Percentiles rank a stretch among this genome's conserved stretches.
These are phyloP conservation scores for Nymphalis io DNA, from an alignment of 1,140 invertebrate species.

Conservation along the genomic window DNA sequence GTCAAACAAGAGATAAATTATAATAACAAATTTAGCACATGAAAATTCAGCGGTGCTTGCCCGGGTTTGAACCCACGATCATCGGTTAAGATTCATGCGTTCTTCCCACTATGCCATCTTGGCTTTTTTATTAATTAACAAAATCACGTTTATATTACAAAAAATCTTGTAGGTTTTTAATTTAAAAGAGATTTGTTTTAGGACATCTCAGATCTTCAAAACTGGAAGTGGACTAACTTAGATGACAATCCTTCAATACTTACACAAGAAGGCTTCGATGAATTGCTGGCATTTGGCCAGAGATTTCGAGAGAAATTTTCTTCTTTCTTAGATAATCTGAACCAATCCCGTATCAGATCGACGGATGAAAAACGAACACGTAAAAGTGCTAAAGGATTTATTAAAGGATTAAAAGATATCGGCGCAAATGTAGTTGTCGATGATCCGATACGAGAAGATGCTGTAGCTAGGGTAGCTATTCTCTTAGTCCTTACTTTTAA, in stretches of 20 bases:
- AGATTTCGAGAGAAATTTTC: constrained; percentile 16
- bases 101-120: too few species aligned
- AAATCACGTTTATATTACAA: background rate
- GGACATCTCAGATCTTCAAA: constrained; percentile 16
- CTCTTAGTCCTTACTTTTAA: background rate
- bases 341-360: constrained; percentile 11
- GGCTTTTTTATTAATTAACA: too few species aligned
- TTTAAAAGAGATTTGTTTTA: background rate
- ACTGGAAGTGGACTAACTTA: constrained; percentile 19
- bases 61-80: too few species aligned
- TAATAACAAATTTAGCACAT: too few species aligned
- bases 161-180: too few species aligned
- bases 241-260: constrained; percentile 13
- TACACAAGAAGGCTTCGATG: constrained; percentile 8
- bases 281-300: constrained; percentile 17
- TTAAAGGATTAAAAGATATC: constrained; percentile 2
- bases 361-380: constrained; percentile 3
- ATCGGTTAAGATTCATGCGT: too few species aligned
- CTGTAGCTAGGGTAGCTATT: background rate
- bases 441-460: background rate
- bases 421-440: background rate
- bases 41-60: too few species aligned
- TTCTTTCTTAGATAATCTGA: constrained; percentile 4
- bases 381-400: constrained; percentile 9
- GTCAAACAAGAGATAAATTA: too few species aligned